phyloP scores from a whole-genome alignment of 2,113 vertebrate genomes.

The Upupa epops region DNA sequence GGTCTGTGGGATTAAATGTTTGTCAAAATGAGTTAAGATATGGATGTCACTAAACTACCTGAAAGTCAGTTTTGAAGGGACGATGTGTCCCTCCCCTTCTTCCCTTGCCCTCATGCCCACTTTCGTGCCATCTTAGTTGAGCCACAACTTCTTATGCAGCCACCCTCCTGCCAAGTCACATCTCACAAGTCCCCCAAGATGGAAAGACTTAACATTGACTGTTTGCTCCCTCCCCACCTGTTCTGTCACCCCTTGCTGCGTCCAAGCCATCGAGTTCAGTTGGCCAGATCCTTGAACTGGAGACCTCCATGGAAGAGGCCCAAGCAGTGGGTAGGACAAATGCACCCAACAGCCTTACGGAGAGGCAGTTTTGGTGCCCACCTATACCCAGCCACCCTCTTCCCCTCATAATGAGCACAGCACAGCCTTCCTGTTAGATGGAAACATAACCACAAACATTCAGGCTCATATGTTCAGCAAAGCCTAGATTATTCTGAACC shows the following conservation, averaged over 20 bases:
- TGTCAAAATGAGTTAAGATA: neutral
- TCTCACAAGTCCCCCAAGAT: neutral
- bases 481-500: constrained; percentile 48
- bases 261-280: neutral
- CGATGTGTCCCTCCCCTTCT: neutral
- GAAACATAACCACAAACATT: neutral
- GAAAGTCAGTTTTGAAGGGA: neutral
- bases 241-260: neutral
- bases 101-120: neutral
- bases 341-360: neutral
- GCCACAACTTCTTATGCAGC: neutral
- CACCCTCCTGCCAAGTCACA: neutral
- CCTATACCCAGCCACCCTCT: neutral
- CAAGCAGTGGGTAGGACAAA: neutral
- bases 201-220: neutral
- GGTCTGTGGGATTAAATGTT: neutral
- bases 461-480: neutral
- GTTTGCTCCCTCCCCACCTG: neutral
- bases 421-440: neutral
- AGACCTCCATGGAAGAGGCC: neutral
- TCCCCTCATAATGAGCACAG: neutral
- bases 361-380: neutral
- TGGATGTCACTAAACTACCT: neutral
- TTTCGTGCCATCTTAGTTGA: neutral
- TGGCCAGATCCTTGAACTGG: neutral